Evolutionary conservation across 2,888 invertebrate species (phyloP), one percentile per base, ranked within the genome.

Genomic region (Xestia xanthographa): DNA sequence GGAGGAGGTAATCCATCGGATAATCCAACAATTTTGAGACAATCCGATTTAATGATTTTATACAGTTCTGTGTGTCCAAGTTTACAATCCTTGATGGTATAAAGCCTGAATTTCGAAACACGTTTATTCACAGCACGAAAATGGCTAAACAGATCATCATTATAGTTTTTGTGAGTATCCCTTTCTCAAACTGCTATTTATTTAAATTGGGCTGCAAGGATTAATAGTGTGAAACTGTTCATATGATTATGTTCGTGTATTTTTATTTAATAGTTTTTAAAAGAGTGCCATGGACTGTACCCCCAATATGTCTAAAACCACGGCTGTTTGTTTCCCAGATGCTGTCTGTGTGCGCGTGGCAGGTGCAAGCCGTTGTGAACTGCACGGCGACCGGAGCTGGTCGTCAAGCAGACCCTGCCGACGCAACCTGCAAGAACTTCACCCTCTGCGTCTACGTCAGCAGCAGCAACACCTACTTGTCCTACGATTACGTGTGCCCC

Each of bases 341-440:
- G 50, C 60, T 92, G 60, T 88, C 86, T 63, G 20, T 84, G 22
- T 85, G 75, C 70, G 83, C 84, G 43, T 91, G 91, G 92, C 90
- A 92, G 80, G 92, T 86, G 3, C 79, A 92, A 1, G 91, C 92
- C 3, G 87, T 86, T n/a, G 93, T 93, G 3, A 93, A 92, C 83
- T 96, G 95, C 81, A 93, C 95, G 0, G 79, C 89, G 0, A 86
- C 90, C 0, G 92, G 91, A 5, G 91, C 91, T 4, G 96, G 96
- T 5, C 93, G 95, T 3, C 93, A 93, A 82, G 91, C 94, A 0
- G 94, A 96, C 77, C 87, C 92, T 1, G 86, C 77, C 8, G 97
- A 97, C 87, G 86, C 95, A 0, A 94, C 93, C 53, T 96, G 96
- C 86, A 86, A 93, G 83, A 95, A 94, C 83, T 97, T 96, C 88